Percentiles rank a stretch among this genome's conserved stretches.
Evolutionary conservation across 2,797 vertebrate genomes (phyloP).

Genomic region (Dicrostonyx torquatus): DNA sequence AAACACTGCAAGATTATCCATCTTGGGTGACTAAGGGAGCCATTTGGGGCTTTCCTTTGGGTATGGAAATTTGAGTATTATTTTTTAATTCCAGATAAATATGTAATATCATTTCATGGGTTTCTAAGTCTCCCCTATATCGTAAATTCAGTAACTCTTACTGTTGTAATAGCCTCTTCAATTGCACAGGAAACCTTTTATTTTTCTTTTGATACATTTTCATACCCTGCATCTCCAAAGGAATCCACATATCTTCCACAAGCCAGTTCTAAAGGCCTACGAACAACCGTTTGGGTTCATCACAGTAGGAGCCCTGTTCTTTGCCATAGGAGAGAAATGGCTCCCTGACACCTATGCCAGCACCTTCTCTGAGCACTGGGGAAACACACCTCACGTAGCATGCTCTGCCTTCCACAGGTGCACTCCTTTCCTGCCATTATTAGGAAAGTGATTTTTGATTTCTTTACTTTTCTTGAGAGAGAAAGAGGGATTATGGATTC

Average conservation of each 20-base stretch:
- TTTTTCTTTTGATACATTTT: not conserved
- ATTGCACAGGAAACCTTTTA: not conserved
- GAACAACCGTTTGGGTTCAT: not conserved
- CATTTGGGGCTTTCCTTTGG: not conserved
- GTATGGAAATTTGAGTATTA: constrained; percentile 8
- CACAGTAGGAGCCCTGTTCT: too few relatives aligned
- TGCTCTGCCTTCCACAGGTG: not conserved
- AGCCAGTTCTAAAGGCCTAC: not conserved
- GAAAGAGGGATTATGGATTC: constrained; percentile 1
- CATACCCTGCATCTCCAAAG: not conserved
- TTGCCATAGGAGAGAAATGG: not conserved
- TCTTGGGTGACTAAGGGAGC: not conserved
- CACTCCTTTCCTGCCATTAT: not conserved
- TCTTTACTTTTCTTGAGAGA: not conserved
- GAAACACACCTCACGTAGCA: not conserved
- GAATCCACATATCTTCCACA: not conserved
- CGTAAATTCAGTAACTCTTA: constrained; percentile 36
- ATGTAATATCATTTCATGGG: not conserved
- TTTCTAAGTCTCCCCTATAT: not conserved
- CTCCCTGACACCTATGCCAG: not conserved
- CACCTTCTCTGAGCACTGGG: not conserved
- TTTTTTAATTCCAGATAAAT: not conserved
- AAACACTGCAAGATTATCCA: not conserved
- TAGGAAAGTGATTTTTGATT: constrained; percentile 31
- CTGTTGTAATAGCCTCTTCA: not conserved